Percentiles rank a stretch among this genome's conserved stretches.
These are phyloP conservation scores for Ochotona curzoniae DNA, from an alignment of 2,113 vertebrate genomes.

Conservation along the genomic window DNA sequence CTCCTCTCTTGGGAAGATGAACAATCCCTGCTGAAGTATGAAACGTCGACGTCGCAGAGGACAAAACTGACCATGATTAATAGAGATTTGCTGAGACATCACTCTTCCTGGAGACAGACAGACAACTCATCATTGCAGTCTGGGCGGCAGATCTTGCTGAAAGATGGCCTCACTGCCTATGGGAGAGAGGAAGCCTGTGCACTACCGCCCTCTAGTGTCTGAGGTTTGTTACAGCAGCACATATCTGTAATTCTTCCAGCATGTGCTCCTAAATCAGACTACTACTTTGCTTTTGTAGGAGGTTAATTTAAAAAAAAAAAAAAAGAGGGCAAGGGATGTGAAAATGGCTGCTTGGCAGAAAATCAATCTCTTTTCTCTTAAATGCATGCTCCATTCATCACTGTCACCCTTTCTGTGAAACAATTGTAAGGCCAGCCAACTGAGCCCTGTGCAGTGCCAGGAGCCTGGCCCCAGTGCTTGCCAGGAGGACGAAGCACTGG, in stretches of 20 bases:
- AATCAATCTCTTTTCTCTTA: slow-evolving; percentile 15
- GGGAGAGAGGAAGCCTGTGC: slow-evolving; percentile 29
- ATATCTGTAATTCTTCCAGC: background rate
- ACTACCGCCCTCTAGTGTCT: slow-evolving; percentile 73
- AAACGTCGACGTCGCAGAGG: background rate
- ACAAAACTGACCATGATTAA: background rate
- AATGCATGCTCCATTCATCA: background rate
- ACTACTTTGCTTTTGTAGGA: background rate
- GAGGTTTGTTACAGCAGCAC: background rate
- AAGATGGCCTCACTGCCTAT: background rate
- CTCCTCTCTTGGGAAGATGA: background rate
- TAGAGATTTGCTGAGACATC: background rate
- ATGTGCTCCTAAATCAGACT: background rate
- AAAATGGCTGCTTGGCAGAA: background rate
- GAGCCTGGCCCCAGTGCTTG: rapidly evolving
- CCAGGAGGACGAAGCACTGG: rapidly evolving
- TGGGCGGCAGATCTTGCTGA: background rate
- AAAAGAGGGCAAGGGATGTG: background rate
- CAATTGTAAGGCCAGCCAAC: background rate
- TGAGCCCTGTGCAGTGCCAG: too few relatives aligned
- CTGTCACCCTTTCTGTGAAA: background rate
- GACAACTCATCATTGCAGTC: background rate
- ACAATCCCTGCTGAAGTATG: background rate
- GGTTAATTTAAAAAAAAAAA: background rate
- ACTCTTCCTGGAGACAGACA: background rate